Evolutionary conservation across 1,140 invertebrate species (phyloP).

Genomic region (Cyclargus thomasi): DNA sequence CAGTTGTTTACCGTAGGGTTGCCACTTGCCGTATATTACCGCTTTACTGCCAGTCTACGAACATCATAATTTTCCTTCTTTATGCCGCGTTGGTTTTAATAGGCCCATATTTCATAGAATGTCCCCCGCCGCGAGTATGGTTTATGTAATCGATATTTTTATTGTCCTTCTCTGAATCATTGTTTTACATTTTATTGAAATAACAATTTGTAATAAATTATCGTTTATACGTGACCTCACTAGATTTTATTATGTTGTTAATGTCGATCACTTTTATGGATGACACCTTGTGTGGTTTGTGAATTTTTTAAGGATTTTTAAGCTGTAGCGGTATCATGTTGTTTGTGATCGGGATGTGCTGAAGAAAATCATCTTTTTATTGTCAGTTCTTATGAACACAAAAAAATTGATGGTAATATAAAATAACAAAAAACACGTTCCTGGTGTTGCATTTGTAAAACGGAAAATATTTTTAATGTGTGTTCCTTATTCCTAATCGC

Average conservation of each 20-base stretch:
- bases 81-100: constrained; percentile 59
- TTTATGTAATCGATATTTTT: constrained; percentile 58
- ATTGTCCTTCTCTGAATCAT: constrained; percentile 40
- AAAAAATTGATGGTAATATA: too few species aligned
- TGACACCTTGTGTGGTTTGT: background rate
- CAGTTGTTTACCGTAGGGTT: constrained; percentile 56
- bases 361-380: too few species aligned
- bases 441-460: too few species aligned
- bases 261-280: background rate
- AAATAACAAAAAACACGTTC: too few species aligned
- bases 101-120: constrained; percentile 54
- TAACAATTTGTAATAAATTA: constrained; percentile 3
- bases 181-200: constrained; percentile 12
- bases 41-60: constrained; percentile 51
- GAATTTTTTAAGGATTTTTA: background rate
- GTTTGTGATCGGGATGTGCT: too few species aligned
- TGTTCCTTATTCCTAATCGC: too few species aligned
- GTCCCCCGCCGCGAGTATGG: constrained; percentile 43
- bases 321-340: too few species aligned
- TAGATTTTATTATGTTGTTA: background rate
- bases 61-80: constrained; percentile 63
- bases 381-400: too few species aligned
- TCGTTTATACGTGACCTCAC: background rate
- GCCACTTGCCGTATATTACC: constrained; percentile 62
- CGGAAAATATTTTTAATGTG: too few species aligned